Base-by-base conservation (phyloP, 2,888 invertebrate genomes). In the Belgica antarctica region DNA sequence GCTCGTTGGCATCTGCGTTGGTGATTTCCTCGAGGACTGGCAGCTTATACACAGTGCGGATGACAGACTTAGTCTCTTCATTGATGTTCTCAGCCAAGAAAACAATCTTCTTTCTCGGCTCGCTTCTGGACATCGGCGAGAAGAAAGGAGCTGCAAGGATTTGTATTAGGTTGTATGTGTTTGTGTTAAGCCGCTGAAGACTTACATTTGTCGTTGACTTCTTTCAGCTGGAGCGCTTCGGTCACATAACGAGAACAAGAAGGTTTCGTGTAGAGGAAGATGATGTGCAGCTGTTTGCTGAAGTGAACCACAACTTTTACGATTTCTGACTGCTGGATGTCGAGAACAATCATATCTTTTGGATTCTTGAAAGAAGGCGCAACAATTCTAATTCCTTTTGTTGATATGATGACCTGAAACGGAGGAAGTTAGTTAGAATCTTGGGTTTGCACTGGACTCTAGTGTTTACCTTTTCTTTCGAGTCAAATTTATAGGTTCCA, bases 401-500 rank as follows among this genome's bases (percentile, higher is more conserved):
- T 76, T 72, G 86, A 84, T 77, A 86, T 83, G 74, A 78, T 81
- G 62, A 84, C 83, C 86, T 86, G 74, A 52, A 80, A 79, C 69
- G 74, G 61, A n/a, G n/a, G n/a, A n/a, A n/a, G 68, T 25, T 41
- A 47, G 19, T 19, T 62, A 27, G 8, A 65, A 27, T 12, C 46
- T 22, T 73, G 31, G n/a, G n/a, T n/a, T n/a, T n/a, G n/a, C n/a
- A n/a, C n/a, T n/a, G n/a, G n/a, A n/a, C 19, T 41, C n/a, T n/a
- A n/a, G n/a, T n/a, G n/a, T 61, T 77, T 78, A 93, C 88, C 79
- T 86, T 85, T 77, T 90, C 89, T 72, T 83, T 84, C 25, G 92
- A 89, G 73, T 86, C 83, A 76, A 88, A 90, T 81, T 89, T 88
- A 77, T 92, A 90, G 15, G 92, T 90, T 41, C 95, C 94, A 77